Conservation (phyloP, 2,888 invertebrate genomes). For the Tipula helvola region DNA sequence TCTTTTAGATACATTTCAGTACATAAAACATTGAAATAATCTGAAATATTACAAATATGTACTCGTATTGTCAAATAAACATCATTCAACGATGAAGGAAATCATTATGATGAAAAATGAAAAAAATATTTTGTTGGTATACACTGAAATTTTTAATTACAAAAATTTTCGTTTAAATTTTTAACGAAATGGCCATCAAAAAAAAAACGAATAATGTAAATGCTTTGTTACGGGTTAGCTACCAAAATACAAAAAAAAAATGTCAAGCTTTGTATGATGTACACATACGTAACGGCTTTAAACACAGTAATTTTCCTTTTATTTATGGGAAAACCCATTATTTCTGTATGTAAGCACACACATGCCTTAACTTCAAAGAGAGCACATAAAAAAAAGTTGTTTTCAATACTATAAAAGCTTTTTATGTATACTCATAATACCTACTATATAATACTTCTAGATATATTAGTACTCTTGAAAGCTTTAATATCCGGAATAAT, state of each 20-base stretch:
- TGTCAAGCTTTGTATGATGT: neutral
- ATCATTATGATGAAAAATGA: neutral
- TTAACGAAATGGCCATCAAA: neutral
- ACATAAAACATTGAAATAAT: neutral
- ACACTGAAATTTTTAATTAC: neutral
- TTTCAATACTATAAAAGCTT: neutral
- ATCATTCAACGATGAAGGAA: neutral
- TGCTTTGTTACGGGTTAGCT: neutral
- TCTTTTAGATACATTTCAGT: neutral
- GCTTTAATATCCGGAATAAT: neutral
- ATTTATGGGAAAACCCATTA: neutral
- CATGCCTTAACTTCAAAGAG: neutral
- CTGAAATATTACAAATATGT: neutral
- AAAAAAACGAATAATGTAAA: neutral
- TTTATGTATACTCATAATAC: neutral
- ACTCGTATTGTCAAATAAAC: neutral
- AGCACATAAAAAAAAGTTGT: neutral
- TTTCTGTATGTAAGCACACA: neutral
- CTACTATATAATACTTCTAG: neutral
- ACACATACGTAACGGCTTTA: neutral
- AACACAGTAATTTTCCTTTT: neutral
- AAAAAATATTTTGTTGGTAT: neutral
- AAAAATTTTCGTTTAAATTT: neutral
- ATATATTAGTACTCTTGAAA: neutral
- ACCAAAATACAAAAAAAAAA: neutral